Base-by-base conservation (phyloP, 2,888 invertebrate genomes). In the Julus scandinavius region DNA sequence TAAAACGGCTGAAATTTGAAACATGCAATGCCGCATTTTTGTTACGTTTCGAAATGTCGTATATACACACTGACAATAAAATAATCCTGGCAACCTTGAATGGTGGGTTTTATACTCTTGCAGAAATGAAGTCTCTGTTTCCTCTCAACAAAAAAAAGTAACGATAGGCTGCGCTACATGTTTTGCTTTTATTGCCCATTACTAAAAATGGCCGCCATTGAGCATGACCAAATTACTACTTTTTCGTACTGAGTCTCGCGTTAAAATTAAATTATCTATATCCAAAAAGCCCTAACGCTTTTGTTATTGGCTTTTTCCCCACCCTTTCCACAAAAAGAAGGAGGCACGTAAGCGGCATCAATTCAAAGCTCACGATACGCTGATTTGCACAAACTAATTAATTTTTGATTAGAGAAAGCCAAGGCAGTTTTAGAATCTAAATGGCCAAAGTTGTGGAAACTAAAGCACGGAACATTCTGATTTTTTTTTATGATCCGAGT, bases 81-180 rank as follows among this genome's bases (percentile, higher is more conserved):
- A 63, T 63, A 17, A 63, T 63, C 63, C 63, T 63, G 54, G 54
- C 54, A 54, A 54, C 54, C 54, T 54, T 54, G 54, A 13, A 7
- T 54, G 7, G 63, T 63, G n/a, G 63, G 17, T 63, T 63, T 63
- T 63, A 63, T n/a, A 63, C 63, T 17, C 63, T 17, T n/a, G 17
- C 63, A n/a, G 63, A 63, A 63, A 63, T 63, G n/a, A 63, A 63
- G 63, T 63, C 63, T 63, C 63, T 63, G 63, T n/a, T 63, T 63
- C n/a, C 63, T 63, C 63, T 63, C 63, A 63, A 63, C 63, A 63
- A 63, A 63, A 63, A 63, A 54, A 54, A 9, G 54, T 63, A 63
- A n/a, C 63, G 63, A 63, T 63, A 63, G 63, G 63, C 63, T n/a
- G 6, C 63, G 63, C n/a, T 63, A 63, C 63, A 63, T n/a, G n/a